Conservation (phyloP, 2,888 invertebrate genomes). For the Rhamphomyia laevipes region DNA sequence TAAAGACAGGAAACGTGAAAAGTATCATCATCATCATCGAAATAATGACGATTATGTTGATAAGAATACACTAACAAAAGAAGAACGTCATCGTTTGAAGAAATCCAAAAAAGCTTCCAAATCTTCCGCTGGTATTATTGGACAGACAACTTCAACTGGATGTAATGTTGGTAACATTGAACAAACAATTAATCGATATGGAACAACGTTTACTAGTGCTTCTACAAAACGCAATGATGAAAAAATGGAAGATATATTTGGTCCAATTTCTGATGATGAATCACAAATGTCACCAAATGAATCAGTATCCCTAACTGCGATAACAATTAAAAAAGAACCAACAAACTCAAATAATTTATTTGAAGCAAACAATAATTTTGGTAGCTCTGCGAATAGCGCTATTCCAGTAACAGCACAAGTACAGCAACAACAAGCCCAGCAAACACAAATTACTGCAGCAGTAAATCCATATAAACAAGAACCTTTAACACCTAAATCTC, state of each 20-base stretch:
- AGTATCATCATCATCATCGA: slow-evolving; percentile 25
- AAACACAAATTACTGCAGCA: slow-evolving; percentile 22
- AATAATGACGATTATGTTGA: slow-evolving; percentile 20
- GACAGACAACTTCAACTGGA: slow-evolving; percentile 10
- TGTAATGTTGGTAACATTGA: not conserved
- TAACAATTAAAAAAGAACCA: not conserved
- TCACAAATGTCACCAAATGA: slow-evolving; percentile 27
- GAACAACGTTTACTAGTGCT: slow-evolving; percentile 9
- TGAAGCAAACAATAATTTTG: too few relatives aligned
- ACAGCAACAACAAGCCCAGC: not conserved
- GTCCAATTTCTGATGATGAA: slow-evolving; percentile 64
- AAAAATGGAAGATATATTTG: slow-evolving; percentile 82
- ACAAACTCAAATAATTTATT: not conserved
- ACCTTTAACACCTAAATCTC: slow-evolving; percentile 27
- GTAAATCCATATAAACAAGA: slow-evolving; percentile 36
- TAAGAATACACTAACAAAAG: slow-evolving; percentile 28
- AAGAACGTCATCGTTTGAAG: slow-evolving; percentile 37
- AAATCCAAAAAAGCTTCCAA: slow-evolving; percentile 47
- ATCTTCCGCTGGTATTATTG: slow-evolving; percentile 22
- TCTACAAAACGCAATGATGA: slow-evolving; percentile 54
- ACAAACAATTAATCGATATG: not conserved
- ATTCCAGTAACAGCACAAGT: slow-evolving; percentile 11
- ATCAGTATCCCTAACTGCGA: slow-evolving; percentile 9
- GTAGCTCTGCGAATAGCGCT: not conserved
- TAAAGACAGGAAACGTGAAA: slow-evolving; percentile 36